A percentile compares a stretch with the other conserved stretches of the same genome.
Evolutionary conservation across 1,140 invertebrate species (phyloP).

Genomic region (Drosophila asahinai): DNA sequence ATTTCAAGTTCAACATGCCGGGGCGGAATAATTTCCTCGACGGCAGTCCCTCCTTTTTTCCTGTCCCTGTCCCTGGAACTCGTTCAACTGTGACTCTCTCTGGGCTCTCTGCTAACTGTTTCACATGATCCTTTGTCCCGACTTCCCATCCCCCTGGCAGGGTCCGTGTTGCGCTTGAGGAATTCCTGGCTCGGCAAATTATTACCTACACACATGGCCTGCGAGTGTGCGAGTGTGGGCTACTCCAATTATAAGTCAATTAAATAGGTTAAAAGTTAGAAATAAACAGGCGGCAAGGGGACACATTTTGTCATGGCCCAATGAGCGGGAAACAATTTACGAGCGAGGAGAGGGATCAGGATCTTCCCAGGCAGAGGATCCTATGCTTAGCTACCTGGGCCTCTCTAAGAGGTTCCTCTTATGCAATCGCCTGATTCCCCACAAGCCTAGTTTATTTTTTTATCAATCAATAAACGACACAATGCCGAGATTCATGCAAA

Average conservation of each 20-base stretch:
- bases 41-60: slow-evolving; percentile 10
- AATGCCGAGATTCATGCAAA: slow-evolving; percentile 77
- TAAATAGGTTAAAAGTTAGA: slow-evolving; percentile 84
- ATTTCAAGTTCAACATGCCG: slow-evolving; percentile 84
- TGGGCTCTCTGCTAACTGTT: slow-evolving; percentile 65
- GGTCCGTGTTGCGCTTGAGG: slow-evolving; percentile 79
- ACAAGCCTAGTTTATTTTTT: slow-evolving; percentile 50
- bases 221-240: slow-evolving; percentile 47
- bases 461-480: slow-evolving; percentile 71
- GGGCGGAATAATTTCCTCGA: slow-evolving; percentile 76
- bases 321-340: slow-evolving; percentile 74
- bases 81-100: slow-evolving; percentile 75
- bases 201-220: slow-evolving; percentile 80
- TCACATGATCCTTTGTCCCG: slow-evolving; percentile 72
- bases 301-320: slow-evolving; percentile 79
- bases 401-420: slow-evolving; percentile 6
- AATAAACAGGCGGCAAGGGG: slow-evolving; percentile 65
- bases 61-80: slow-evolving; percentile 34
- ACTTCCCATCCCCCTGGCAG: slow-evolving; percentile 15
- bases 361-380: slow-evolving; percentile 37
- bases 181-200: slow-evolving; percentile 75
- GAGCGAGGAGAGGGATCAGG: background rate
- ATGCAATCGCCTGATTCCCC: slow-evolving; percentile 48
- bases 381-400: background rate
- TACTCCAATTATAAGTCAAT: slow-evolving; percentile 84